Evolutionary conservation across 2,888 invertebrate genomes (phyloP), one percentile per base, ranked within the genome.

Genomic region (Machimus rusticus): DNA sequence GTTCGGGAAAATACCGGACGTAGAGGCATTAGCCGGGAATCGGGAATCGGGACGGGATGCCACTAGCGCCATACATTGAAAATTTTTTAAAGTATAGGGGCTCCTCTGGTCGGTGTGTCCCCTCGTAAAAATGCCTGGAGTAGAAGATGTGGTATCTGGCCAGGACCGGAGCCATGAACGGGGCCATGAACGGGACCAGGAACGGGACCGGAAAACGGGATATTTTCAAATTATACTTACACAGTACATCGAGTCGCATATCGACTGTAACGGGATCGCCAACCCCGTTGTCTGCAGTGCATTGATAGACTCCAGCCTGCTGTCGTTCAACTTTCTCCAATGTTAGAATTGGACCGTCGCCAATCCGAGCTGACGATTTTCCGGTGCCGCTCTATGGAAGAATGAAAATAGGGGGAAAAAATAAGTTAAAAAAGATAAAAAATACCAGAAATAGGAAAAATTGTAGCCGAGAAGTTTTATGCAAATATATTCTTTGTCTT

Each of bases 261-360:
- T 95, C 95, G 0, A 95, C 94, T n/a, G 95, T 94, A 8, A 95
- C 93, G 1, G 95, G 94, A 37, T 95, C 94, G 0, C 95, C 95
- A 19, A 95, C 95, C 14, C 95, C 95, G 90, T 95, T 95, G 92
- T 95, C 95, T 9, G 95, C 95, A 9, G 95, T 95, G 90, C 95
- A 95, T 57, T 95, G 94, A 93, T 95, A 95, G 78, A 94, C 93
- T 6, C 95, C 95, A 87, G 95, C 94, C 90, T 95, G 95, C 87
- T 93, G 93, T 12, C 95, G 92, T 92, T 95, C 95, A 89, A 95
- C 92, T 85, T 95, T 93, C 43, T 95, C 94, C 90, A 95, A 92
- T 89, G 95, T 95, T 39, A 95, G 92, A 90, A 95, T 95, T 2
- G 95, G 94, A 9, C 95, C 95, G 88, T 95, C 95, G 9, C 94